Conservation (phyloP, 1,140 invertebrate genomes). For the Orussus abietinus region DNA sequence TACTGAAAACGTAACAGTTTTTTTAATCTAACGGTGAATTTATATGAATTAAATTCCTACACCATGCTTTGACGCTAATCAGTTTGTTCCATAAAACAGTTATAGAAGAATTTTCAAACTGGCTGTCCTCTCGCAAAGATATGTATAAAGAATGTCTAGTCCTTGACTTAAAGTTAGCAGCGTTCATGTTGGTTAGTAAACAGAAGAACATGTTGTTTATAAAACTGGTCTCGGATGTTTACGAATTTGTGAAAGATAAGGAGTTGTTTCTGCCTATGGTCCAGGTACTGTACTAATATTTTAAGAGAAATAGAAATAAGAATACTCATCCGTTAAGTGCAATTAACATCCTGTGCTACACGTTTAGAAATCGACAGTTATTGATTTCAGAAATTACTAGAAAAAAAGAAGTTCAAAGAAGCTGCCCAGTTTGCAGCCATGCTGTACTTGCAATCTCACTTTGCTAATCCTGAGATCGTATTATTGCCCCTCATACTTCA, state of each 20-base stretch:
- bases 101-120: conserved; percentile 59
- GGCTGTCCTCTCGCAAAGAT: conserved; percentile 40
- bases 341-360: too few species aligned
- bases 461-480: conserved; percentile 61
- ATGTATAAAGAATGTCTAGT: conserved; percentile 45
- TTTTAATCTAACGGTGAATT: too few species aligned
- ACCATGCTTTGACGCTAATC: conserved; percentile 2
- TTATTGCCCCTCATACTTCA: conserved; percentile 70
- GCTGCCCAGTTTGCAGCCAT: conserved; percentile 63
- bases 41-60: conserved; percentile 16
- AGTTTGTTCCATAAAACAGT: conserved; percentile 42
- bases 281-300: conserved; percentile 34
- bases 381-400: conserved; percentile 48
- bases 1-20: too few species aligned
- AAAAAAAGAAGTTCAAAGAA: conserved; percentile 60
- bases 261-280: conserved; percentile 56
- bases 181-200: conserved; percentile 58
- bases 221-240: conserved; percentile 54
- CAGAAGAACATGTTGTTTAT: conserved; percentile 55
- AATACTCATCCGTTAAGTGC: background rate
- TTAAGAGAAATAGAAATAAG: background rate
- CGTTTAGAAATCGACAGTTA: too few species aligned
- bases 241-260: conserved; percentile 54
- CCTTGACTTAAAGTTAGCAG: conserved; percentile 57
- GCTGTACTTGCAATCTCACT: conserved; percentile 61